phyloP scores from a whole-genome alignment of 2,888 invertebrate species.

The Parelbella ahira region DNA sequence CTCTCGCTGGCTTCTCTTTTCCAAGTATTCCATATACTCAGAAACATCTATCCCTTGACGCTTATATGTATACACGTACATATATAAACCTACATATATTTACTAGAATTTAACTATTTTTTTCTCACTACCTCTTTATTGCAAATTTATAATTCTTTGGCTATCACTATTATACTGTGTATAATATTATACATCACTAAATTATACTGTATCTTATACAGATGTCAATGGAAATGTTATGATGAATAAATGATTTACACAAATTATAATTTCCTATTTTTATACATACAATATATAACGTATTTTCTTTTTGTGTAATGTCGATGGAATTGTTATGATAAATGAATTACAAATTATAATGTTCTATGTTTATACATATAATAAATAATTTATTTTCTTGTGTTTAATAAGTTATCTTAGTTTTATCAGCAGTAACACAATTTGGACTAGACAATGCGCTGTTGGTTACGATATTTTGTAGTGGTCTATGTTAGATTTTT shows the following conservation, averaged over 20 bases:
- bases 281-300: no score
- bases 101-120: slow-evolving; percentile 6
- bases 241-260: slow-evolving; percentile 4
- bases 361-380: no score
- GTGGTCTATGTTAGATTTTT: slow-evolving; percentile 39
- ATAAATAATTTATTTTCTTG: no score
- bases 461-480: slow-evolving; percentile 44
- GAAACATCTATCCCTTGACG: slow-evolving; percentile 41
- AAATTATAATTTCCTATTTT: slow-evolving; percentile 27
- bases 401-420: no score
- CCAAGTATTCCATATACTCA: slow-evolving; percentile 44
- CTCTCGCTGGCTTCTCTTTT: slow-evolving; percentile 31
- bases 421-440: no score
- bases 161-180: no score
- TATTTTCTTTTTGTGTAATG: no score
- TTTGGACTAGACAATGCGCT: slow-evolving; percentile 31
- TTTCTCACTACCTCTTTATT: slow-evolving; percentile 19
- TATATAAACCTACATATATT: slow-evolving; percentile 27
- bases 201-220: slow-evolving; percentile 33
- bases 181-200: slow-evolving; percentile 26
- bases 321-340: no score
- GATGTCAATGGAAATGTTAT: slow-evolving; percentile 39
- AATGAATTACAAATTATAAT: no score
- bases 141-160: slow-evolving; percentile 19
- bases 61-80: no score